Percentiles rank a stretch among this genome's conserved stretches.
These are phyloP conservation scores for Cylloceria caligata DNA, from an alignment of 2,888 invertebrate species.

Conservation along the genomic window DNA sequence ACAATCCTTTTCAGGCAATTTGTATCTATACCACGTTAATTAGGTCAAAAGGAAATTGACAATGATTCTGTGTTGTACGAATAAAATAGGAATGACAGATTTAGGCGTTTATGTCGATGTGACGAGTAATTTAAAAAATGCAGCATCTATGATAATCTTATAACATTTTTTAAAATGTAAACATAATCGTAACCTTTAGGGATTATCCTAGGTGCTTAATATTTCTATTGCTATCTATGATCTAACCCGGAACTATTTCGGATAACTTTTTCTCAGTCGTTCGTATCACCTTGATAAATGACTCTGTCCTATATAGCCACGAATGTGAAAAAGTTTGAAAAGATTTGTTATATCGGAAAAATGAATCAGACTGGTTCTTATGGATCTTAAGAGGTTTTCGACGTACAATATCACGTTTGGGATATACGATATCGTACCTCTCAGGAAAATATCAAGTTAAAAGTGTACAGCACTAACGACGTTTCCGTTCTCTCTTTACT, in stretches of 20 bases:
- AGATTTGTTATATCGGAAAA: not conserved
- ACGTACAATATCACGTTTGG: not conserved
- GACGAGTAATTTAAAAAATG: no score
- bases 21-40: not conserved
- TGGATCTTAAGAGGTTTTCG: slow-evolving; percentile 7
- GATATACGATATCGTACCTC: slow-evolving; percentile 3
- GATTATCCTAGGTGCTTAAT: no score
- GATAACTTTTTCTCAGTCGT: not conserved
- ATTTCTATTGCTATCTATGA: not conserved
- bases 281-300: slow-evolving; percentile 13
- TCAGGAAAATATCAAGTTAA: slow-evolving; percentile 2
- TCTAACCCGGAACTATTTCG: not conserved
- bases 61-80: no score
- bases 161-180: no score
- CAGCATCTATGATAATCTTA: no score
- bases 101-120: no score
- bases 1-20: not conserved
- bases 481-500: slow-evolving; percentile 18
- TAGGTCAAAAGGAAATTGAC: not conserved
- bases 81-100: no score
- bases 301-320: slow-evolving; percentile 7
- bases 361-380: not conserved
- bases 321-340: slow-evolving; percentile 11
- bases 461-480: slow-evolving; percentile 32
- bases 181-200: no score